Evolutionary conservation across 2,797 vertebrate species (phyloP).

Genomic region (Urocyon cinereoargenteus): DNA sequence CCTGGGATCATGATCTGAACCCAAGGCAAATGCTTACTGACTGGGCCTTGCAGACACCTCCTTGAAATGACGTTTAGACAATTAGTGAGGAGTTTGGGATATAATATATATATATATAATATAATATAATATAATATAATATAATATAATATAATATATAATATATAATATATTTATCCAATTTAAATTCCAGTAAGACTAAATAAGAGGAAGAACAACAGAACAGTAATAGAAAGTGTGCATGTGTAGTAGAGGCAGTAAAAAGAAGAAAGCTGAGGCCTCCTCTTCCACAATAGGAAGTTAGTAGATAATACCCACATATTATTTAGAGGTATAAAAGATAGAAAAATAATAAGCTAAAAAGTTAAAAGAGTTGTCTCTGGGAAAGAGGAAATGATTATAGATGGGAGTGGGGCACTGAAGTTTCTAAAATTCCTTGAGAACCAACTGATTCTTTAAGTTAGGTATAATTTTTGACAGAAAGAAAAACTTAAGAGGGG

Average conservation of each 20-base stretch:
- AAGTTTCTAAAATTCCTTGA: constrained; percentile 6
- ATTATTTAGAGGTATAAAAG: not conserved
- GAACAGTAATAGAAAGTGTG: not conserved
- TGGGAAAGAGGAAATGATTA: not conserved
- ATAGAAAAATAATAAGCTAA: constrained; percentile 19
- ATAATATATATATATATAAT: not conserved
- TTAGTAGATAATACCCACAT: not conserved
- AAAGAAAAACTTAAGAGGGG: not conserved
- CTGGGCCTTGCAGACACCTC: not conserved
- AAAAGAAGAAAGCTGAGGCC: not conserved
- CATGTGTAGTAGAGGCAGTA: not conserved
- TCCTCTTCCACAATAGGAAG: not conserved
- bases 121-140: not conserved
- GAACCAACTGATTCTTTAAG: not conserved
- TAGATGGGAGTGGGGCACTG: not conserved
- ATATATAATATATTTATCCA: not conserved
- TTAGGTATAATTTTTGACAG: not conserved
- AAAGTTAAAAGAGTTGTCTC: not conserved
- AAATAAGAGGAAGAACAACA: not conserved
- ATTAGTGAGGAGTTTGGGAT: not conserved
- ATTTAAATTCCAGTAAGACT: not conserved
- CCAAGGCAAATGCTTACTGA: not conserved
- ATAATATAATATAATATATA: not conserved
- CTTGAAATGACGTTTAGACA: not conserved
- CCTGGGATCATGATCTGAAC: not conserved